Conservation (phyloP, 2,888 invertebrate species). For the Drosophila cognata region DNA sequence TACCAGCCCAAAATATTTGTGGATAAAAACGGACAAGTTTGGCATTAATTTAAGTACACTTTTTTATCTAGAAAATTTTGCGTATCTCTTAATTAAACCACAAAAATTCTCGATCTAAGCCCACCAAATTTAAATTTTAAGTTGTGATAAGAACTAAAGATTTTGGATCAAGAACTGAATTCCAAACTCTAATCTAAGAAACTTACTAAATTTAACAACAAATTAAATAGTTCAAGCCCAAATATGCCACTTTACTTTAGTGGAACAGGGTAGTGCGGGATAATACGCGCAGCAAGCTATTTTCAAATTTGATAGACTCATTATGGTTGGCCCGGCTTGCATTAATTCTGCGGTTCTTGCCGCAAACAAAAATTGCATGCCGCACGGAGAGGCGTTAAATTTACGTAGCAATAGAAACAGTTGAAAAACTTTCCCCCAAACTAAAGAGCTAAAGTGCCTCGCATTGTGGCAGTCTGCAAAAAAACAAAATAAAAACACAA, state of each 20-base stretch:
- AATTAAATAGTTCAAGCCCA: background rate
- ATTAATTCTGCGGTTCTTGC: background rate
- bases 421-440: background rate
- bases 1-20: too few relatives aligned
- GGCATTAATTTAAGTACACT: background rate
- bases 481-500: background rate
- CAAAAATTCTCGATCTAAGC: background rate
- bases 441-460: conserved; percentile 4
- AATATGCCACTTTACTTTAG: background rate
- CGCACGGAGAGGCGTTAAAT: conserved; percentile 1
- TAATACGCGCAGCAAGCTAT: conserved; percentile 7
- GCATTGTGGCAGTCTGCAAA: background rate
- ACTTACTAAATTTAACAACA: background rate
- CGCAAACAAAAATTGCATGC: background rate
- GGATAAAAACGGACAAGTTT: background rate
- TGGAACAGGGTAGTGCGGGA: background rate
- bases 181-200: background rate
- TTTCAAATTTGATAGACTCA: conserved; percentile 37
- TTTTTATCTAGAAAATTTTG: background rate
- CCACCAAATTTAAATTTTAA: too few relatives aligned
- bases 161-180: background rate
- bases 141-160: too few relatives aligned
- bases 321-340: conserved; percentile 9
- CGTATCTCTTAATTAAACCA: background rate
- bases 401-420: background rate